phyloP scores from a whole-genome alignment of 2,797 vertebrate genomes.

The Synaphobranchus kaupii region DNA sequence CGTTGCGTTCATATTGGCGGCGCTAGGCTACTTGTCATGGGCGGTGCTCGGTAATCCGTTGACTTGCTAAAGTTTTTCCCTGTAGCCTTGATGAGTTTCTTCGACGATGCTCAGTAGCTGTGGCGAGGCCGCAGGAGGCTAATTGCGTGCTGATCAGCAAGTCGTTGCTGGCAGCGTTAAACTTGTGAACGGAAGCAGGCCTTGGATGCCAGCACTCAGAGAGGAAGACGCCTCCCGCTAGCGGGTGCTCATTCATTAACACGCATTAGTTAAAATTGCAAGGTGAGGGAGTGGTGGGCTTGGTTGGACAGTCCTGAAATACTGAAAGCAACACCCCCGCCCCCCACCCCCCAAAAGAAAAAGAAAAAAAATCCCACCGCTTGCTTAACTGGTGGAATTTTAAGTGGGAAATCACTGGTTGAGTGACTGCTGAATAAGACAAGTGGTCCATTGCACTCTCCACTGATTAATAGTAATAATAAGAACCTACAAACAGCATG shows the following conservation, averaged over 20 bases:
- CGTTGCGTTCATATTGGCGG: background rate
- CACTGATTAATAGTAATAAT: slow-evolving; percentile 34
- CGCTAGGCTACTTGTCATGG: background rate
- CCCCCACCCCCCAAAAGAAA: too few relatives aligned
- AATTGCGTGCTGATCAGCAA: slow-evolving; percentile 34
- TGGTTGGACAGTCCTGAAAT: background rate
- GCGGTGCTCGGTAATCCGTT: slow-evolving; percentile 41
- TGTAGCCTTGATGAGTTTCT: background rate
- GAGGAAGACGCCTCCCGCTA: slow-evolving; percentile 36
- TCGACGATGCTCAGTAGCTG: slow-evolving; percentile 11
- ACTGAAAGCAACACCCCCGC: background rate
- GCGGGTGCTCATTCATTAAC: slow-evolving; percentile 27
- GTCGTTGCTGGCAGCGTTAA: background rate
- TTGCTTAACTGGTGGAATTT: background rate
- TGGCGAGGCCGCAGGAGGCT: slow-evolving; percentile 29
- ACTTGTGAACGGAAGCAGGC: background rate
- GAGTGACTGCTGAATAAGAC: slow-evolving; percentile 12
- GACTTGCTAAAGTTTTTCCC: background rate
- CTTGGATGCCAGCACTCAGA: slow-evolving; percentile 14
- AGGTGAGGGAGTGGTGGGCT: background rate
- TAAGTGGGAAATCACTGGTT: background rate
- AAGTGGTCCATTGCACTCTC: slow-evolving; percentile 32
- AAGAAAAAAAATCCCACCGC: too few relatives aligned
- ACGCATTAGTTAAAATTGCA: slow-evolving; percentile 31
- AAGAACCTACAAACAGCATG: background rate